Conservation (phyloP, 2,797 vertebrate species). For the Numenius phaeopus region DNA sequence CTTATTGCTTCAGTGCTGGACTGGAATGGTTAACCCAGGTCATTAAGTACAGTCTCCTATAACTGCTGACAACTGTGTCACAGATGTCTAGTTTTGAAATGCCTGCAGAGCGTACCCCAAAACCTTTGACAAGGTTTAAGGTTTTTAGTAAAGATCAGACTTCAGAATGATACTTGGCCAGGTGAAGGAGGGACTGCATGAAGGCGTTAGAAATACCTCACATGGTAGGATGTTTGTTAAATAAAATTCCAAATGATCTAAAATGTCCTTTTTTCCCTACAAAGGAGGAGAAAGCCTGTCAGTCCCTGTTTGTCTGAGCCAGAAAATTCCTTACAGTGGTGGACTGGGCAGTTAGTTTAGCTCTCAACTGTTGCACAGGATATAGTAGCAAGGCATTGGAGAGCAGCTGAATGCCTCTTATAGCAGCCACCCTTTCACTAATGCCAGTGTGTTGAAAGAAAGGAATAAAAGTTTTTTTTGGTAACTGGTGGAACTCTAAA, state of each 20-base stretch:
- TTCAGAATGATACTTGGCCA: rapidly evolving
- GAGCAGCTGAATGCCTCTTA: neutral
- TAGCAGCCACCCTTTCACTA: neutral
- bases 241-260: neutral
- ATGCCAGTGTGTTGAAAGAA: neutral
- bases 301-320: neutral
- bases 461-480: neutral
- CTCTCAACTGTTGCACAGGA: neutral
- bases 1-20: neutral
- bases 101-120: neutral
- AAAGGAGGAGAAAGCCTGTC: neutral
- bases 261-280: neutral
- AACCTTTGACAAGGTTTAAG: neutral
- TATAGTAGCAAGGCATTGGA: neutral
- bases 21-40: neutral
- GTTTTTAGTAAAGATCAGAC: neutral
- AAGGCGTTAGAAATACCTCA: neutral
- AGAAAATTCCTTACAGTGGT: neutral
- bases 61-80: neutral
- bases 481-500: neutral
- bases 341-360: neutral
- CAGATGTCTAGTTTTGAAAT: neutral
- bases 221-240: neutral
- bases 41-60: too few species aligned
- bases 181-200: neutral